Percentiles rank a stretch among this genome's conserved stretches.
Evolutionary conservation across 1,140 invertebrate species (phyloP).

Genomic region (Drosophila ironensis): DNA sequence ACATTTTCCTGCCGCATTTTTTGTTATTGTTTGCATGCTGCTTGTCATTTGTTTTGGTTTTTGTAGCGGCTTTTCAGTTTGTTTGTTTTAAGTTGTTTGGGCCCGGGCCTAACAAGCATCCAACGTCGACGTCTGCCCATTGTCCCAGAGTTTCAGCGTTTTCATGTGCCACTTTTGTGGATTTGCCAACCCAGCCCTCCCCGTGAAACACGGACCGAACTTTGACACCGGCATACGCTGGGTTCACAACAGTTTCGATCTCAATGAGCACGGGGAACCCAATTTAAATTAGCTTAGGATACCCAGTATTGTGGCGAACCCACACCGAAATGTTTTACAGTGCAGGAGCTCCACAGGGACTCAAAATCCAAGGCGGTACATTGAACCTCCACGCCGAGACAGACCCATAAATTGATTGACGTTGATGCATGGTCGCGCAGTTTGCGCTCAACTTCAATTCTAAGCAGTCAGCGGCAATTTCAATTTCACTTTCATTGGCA

Average conservation of each 20-base stretch:
- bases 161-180: conserved; percentile 67
- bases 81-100: conserved; percentile 66
- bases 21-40: conserved; percentile 44
- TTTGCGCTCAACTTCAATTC: conserved; percentile 62
- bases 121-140: conserved; percentile 70
- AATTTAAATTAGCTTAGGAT: background rate
- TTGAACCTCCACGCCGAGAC: conserved; percentile 42
- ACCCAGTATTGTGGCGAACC: background rate
- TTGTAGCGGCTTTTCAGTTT: conserved; percentile 61
- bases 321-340: background rate
- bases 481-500: conserved; percentile 63
- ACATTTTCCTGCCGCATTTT: conserved; percentile 12
- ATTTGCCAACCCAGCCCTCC: conserved; percentile 59
- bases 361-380: conserved; percentile 13
- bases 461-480: conserved; percentile 34
- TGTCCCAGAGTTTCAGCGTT: conserved; percentile 38
- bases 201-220: conserved; percentile 67
- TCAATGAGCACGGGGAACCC: background rate
- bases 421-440: conserved; percentile 26
- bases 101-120: conserved; percentile 61
- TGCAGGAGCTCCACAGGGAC: background rate
- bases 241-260: background rate
- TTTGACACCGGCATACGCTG: conserved; percentile 54
- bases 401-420: conserved; percentile 69
- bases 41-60: conserved; percentile 32